These are phyloP conservation scores for Leptinotarsa undecemlineata DNA, from an alignment of 1,140 invertebrate species.

Conservation along the genomic window DNA sequence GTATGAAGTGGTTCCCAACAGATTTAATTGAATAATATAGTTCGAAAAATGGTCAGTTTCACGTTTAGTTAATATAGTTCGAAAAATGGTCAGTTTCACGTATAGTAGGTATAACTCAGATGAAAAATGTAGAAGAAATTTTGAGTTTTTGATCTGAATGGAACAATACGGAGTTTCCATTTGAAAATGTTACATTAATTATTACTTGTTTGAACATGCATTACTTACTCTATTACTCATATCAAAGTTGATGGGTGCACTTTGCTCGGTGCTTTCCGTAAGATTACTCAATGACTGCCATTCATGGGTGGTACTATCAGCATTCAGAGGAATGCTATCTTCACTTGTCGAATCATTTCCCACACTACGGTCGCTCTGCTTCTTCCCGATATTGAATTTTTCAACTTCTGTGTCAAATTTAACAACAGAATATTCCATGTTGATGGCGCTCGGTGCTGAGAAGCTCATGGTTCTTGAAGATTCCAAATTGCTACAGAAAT, in stretches of 20 bases:
- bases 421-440: slow-evolving; percentile 73
- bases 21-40: no score
- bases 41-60: no score
- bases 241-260: slow-evolving; percentile 86
- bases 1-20: no score
- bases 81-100: no score
- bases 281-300: slow-evolving; percentile 81
- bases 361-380: slow-evolving; percentile 36
- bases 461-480: slow-evolving; percentile 74
- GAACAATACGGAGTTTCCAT: not conserved
- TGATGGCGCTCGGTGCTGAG: slow-evolving; percentile 84
- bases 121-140: no score
- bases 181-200: not conserved
- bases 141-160: no score
- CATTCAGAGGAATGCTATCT: slow-evolving; percentile 59
- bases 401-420: slow-evolving; percentile 64
- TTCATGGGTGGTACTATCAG: slow-evolving; percentile 61
- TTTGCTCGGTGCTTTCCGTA: slow-evolving; percentile 87
- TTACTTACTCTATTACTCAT: slow-evolving; percentile 82
- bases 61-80: no score
- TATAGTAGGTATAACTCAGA: no score
- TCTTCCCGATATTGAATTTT: slow-evolving; percentile 33
- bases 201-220: no score
- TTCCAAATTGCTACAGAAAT: slow-evolving; percentile 59
- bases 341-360: slow-evolving; percentile 52